Percentiles rank a stretch among this genome's conserved stretches.
Conservation (phyloP, 2,797 vertebrate species). For the Acipenser oxyrinchus region DNA sequence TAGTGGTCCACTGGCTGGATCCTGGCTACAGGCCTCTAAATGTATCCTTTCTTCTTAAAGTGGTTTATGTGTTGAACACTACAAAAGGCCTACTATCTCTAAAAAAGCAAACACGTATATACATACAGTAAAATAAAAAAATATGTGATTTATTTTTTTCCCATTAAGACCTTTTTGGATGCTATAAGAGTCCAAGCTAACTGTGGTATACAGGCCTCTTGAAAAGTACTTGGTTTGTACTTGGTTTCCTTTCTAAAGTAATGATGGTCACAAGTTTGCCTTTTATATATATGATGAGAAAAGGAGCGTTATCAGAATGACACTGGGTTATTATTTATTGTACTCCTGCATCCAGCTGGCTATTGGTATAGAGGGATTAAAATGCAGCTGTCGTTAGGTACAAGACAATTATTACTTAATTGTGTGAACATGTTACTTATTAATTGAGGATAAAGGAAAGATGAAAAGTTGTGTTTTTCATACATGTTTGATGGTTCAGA, state of each 20-base stretch:
- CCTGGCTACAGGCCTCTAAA: slow-evolving; percentile 99
- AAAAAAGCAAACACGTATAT: slow-evolving; percentile 56
- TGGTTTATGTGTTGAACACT: slow-evolving; percentile 83
- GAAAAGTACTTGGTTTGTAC: slow-evolving; percentile 51
- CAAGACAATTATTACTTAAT: slow-evolving; percentile 54
- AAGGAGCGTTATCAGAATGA: slow-evolving; percentile 63
- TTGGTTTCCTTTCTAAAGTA: slow-evolving; percentile 65
- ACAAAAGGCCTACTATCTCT: slow-evolving; percentile 91
- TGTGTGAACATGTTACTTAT: slow-evolving; percentile 48
- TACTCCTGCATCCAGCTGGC: slow-evolving; percentile 14
- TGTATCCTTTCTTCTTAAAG: slow-evolving; percentile 89
- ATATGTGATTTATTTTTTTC: slow-evolving; percentile 58
- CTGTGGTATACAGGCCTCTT: slow-evolving; percentile 64
- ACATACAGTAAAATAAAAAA: slow-evolving; percentile 69
- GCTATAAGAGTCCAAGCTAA: slow-evolving; percentile 69
- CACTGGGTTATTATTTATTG: slow-evolving; percentile 75
- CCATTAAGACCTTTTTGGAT: slow-evolving; percentile 74
- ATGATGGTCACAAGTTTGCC: slow-evolving; percentile 71
- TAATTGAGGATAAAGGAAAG: slow-evolving; percentile 35
- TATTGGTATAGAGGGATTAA: slow-evolving; percentile 61
- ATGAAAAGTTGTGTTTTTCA: slow-evolving; percentile 40
- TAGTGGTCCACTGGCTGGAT: slow-evolving; percentile 99
- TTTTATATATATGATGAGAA: slow-evolving; percentile 60
- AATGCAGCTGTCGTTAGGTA: slow-evolving; percentile 46
- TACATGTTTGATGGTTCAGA: slow-evolving; percentile 69